Percentiles rank a stretch among this genome's conserved stretches.
Conservation (phyloP, 1,140 invertebrate species). For the Sitophilus oryzae region DNA sequence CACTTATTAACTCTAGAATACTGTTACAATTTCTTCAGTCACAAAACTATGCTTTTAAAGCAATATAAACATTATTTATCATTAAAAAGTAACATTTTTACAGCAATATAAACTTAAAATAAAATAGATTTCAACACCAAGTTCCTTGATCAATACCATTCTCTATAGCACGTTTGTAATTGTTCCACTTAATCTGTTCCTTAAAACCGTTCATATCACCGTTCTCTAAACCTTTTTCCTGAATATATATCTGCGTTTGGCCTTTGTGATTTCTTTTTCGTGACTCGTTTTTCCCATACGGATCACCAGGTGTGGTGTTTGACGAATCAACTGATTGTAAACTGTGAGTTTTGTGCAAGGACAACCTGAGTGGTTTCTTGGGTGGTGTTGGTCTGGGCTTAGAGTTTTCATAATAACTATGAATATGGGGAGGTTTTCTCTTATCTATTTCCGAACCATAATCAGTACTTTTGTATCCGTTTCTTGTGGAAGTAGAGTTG, state of each 20-base stretch:
- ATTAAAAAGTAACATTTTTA: background rate
- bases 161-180: constrained; percentile 27
- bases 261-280: constrained; percentile 53
- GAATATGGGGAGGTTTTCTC: constrained; percentile 44
- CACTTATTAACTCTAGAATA: no score
- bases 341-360: constrained; percentile 73
- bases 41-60: background rate
- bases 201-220: constrained; percentile 19
- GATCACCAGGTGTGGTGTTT: constrained; percentile 35
- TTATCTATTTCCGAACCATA: constrained; percentile 53
- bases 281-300: constrained; percentile 33
- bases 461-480: constrained; percentile 42
- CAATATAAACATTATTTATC: background rate
- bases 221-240: constrained; percentile 15
- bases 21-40: background rate
- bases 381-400: constrained; percentile 65
- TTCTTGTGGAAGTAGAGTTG: constrained; percentile 44
- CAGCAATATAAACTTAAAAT: background rate
- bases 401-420: constrained; percentile 20
- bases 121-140: constrained; percentile 27
- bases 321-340: constrained; percentile 65
- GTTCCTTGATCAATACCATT: constrained; percentile 30
- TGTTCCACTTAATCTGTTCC: constrained; percentile 27
- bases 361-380: constrained; percentile 74
- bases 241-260: constrained; percentile 43